phyloP scores from a whole-genome alignment of 2,797 vertebrate species.

The Lithobates sylvaticus region DNA sequence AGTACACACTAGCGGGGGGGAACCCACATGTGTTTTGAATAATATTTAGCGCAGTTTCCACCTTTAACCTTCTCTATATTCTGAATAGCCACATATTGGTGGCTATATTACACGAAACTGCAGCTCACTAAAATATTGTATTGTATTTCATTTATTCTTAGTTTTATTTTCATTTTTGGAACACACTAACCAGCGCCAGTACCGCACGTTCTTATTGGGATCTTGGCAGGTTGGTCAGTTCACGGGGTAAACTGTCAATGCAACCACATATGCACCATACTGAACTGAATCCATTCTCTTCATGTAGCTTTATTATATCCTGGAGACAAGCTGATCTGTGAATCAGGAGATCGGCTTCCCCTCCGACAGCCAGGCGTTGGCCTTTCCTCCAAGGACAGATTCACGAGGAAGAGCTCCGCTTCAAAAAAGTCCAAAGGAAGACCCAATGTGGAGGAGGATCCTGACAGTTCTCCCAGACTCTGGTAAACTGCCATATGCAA shows the following conservation, averaged over 20 bases:
- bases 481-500: background rate
- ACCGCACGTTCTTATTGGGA: too few species aligned
- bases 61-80: too few species aligned
- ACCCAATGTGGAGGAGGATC: background rate
- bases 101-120: too few species aligned
- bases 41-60: too few species aligned
- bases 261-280: background rate
- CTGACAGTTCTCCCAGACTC: background rate
- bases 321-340: constrained; percentile 68
- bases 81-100: too few species aligned
- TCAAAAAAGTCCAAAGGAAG: background rate
- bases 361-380: constrained; percentile 71
- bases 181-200: too few species aligned
- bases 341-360: constrained; percentile 38
- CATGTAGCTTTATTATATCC: constrained; percentile 71
- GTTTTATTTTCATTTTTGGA: too few species aligned
- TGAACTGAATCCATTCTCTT: background rate
- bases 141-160: too few species aligned
- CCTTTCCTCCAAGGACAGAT: background rate
- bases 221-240: background rate
- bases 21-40: too few species aligned
- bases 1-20: too few species aligned
- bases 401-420: background rate
- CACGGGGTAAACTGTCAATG: background rate
- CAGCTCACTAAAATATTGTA: too few species aligned